Evolutionary conservation across 2,888 invertebrate genomes (phyloP), one percentile per base, ranked within the genome.

Genomic region (Nemurella pictetii): DNA sequence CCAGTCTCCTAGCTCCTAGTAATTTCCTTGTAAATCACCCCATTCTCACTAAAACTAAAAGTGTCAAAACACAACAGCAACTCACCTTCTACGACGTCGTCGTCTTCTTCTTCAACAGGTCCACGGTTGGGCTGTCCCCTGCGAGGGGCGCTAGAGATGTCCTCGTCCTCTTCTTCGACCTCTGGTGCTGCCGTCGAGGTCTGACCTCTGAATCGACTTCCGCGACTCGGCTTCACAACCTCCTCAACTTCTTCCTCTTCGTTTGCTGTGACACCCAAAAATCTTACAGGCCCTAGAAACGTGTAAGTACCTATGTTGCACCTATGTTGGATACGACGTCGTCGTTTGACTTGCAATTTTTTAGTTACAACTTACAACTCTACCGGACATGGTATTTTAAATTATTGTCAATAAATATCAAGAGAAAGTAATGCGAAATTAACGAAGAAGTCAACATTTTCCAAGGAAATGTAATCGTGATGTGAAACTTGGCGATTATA

Each of bases 191-290:
- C 0, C 90, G 5, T 89, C 88, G 77, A 90, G n/a, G 89, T 87
- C 4, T 89, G 88, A 20, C 88, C 89, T 55, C 77, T 29, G 74
- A 83, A 78, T 89, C 90, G 32, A 86, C 91, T 26, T 90, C 90
- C 85, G 89, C 87, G 91, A 89, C 89, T 91, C 72, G 90, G 90
- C 84, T 88, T 82, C 25, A 89, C 88, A 86, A 88, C 89, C 89
- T 91, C 88, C 89, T 92, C 89, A 90, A 55, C 55, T 92, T 85
- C 90, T 91, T 92, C 90, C 36, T 89, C 91, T 88, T 93, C 92
- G 88, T 93, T 92, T 73, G 92, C 92, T n/a, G 92, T 92, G 29
- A 92, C 92, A 81, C 92, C 92, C 87, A 93, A 92, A 86, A 93
- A 92, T 87, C 92, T 90, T 84, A 92, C 91, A 72, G 92, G 92